These are phyloP conservation scores for Odontamblyopus lacepedii DNA, from an alignment of 2,797 vertebrate genomes.

Conservation along the genomic window DNA sequence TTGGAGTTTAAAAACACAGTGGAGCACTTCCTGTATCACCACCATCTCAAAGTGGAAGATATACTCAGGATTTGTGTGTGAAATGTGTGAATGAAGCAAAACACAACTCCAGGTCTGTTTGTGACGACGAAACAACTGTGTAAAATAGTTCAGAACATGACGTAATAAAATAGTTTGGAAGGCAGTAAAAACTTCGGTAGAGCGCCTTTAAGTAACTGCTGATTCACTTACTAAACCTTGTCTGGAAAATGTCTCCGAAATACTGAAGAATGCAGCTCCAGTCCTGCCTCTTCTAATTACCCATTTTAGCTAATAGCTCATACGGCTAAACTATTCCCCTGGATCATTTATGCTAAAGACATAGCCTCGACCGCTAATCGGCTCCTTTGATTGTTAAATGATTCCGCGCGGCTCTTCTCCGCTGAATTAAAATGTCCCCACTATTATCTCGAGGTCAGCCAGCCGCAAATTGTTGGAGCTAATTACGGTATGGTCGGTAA, in stretches of 20 bases:
- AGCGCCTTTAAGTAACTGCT: not conserved
- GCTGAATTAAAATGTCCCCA: slow-evolving; percentile 4
- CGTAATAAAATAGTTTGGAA: no score
- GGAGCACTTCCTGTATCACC: no score
- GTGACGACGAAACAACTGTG: no score
- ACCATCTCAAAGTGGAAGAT: no score
- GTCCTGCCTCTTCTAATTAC: slow-evolving; percentile 23
- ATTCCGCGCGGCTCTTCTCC: not conserved
- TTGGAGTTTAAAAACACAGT: no score
- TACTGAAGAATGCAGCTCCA: not conserved
- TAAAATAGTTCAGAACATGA: no score
- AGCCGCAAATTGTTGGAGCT: slow-evolving; percentile 6
- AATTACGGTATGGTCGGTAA: slow-evolving; percentile 8
- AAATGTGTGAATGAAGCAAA: no score
- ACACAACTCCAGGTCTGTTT: no score
- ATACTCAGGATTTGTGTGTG: no score
- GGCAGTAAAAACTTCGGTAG: not conserved
- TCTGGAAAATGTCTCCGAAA: not conserved
- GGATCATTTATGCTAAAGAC: slow-evolving; percentile 28
- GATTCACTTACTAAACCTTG: not conserved
- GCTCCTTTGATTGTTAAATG: slow-evolving; percentile 12
- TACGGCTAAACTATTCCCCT: slow-evolving; percentile 11
- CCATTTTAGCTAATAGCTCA: slow-evolving; percentile 19
- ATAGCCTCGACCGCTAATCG: slow-evolving; percentile 11
- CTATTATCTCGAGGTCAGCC: slow-evolving; percentile 7